Evolutionary conservation across 2,797 vertebrate genomes (phyloP).

Genomic region (Agapornis canus): DNA sequence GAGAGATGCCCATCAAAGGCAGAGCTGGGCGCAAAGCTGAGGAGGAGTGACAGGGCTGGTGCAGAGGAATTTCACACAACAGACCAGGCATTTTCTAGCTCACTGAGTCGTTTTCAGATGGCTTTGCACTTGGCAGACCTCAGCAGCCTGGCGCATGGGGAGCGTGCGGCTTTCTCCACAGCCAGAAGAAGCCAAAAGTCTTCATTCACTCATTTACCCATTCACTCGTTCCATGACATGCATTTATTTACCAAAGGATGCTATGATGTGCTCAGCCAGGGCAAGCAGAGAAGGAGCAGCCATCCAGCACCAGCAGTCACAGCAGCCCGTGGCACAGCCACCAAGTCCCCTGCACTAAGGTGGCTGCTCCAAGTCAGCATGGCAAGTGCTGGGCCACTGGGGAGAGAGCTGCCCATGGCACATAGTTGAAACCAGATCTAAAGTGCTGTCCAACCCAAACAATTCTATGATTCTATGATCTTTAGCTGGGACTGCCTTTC

Average conservation of each 20-base stretch:
- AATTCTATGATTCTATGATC: neutral
- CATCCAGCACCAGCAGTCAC: neutral
- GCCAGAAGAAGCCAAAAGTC: conserved; percentile 41
- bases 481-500: neutral
- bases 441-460: neutral
- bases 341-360: accelerated
- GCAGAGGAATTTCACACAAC: conserved; percentile 67
- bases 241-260: neutral
- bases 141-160: conserved; percentile 4
- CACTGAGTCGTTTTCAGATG: conserved; percentile 50
- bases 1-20: conserved; percentile 41
- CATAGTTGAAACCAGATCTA: neutral
- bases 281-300: neutral
- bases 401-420: neutral
- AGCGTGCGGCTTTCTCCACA: neutral
- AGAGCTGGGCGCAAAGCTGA: conserved; percentile 44
- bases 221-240: neutral
- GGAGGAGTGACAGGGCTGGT: conserved; percentile 66
- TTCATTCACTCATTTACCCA: neutral
- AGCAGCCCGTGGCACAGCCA: neutral
- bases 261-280: neutral
- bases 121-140: conserved; percentile 59
- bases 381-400: neutral
- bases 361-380: neutral
- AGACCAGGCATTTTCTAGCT: conserved; percentile 69